Evolutionary conservation across 2,113 vertebrate species (phyloP), one percentile per base, ranked within the genome.

Genomic region (Rhinolophus ferrumequinum): DNA sequence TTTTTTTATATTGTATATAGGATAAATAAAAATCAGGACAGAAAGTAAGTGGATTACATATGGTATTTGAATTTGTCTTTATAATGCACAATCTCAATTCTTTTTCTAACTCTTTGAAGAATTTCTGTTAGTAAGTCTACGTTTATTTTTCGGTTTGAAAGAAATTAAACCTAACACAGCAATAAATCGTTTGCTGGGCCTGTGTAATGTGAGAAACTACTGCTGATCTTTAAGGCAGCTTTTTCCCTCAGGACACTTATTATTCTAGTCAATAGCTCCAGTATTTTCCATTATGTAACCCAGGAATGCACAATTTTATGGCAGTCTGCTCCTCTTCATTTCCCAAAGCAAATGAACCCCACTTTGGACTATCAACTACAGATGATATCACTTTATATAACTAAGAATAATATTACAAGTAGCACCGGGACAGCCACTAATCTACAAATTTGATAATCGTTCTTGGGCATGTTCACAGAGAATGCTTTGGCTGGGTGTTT

Each of bases 341-440:
- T 95, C 91, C 95, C 95, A 97, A 97, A 92, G 38, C 67, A 96
- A 98, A 97, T 38, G 73, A 97, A 89, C 3, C 0, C 86, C 88
- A 97, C 81, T 88, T 97, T 91, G 88, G 67, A 85, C 69, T 86
- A 88, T 38, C 58, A 85, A 24, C 30, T 85, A 69, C 75, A 90
- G 83, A 96, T 97, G 87, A 88, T n/a, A 92, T 77, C 75, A 95
- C 91, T 92, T 91, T 86, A 77, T 86, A 77, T 93, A 97, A 96
- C 30, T 15, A 24, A 96, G 93, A 95, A 82, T 86, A 92, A 60
- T 16, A 33, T 0, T 89, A 56, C 1, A n/a, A 98, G 85, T 95
- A 97, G 90, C 54, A 96, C 26, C n/a, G 94, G 83, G 44, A 47
- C 44, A 96, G 62, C 62, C 54, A 81, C 24, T 38, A 28, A 85